Conservation (phyloP, 1,140 invertebrate genomes). For the Nasonia longicornis region DNA sequence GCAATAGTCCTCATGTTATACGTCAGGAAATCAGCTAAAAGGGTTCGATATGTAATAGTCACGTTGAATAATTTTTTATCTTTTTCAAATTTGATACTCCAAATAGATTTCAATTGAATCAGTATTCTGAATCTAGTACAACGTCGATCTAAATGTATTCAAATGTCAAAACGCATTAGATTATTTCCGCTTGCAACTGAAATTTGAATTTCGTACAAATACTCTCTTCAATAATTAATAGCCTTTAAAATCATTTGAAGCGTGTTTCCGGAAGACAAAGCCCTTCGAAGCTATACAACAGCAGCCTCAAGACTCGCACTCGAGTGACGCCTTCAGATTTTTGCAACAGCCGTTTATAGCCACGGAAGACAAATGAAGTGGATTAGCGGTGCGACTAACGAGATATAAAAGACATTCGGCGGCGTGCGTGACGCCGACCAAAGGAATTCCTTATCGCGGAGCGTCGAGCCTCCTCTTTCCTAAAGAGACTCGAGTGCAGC, state of each 20-base stretch:
- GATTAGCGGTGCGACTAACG: constrained; percentile 31
- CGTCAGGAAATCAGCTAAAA: no score
- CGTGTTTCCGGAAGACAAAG: background rate
- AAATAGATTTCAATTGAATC: no score
- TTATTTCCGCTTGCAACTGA: no score
- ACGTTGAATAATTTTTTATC: no score
- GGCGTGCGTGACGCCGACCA: constrained; percentile 2
- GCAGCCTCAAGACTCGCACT: background rate
- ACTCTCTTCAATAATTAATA: background rate
- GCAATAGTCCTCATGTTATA: no score
- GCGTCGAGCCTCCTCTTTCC: background rate
- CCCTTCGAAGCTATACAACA: no score
- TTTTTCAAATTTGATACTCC: no score
- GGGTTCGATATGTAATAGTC: no score
- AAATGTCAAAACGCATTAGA: background rate
- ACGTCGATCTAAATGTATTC: no score
- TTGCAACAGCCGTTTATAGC: background rate
- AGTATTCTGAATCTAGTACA: no score
- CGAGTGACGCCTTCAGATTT: background rate
- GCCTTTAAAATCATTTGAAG: background rate
- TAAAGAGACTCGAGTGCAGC: background rate
- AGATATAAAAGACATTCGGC: constrained; percentile 14
- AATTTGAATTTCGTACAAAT: background rate
- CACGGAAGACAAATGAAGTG: constrained; percentile 37
- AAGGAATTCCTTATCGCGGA: constrained; percentile 34